phyloP scores from a whole-genome alignment of 2,797 vertebrate species.

The Pangasius krempfi region DNA sequence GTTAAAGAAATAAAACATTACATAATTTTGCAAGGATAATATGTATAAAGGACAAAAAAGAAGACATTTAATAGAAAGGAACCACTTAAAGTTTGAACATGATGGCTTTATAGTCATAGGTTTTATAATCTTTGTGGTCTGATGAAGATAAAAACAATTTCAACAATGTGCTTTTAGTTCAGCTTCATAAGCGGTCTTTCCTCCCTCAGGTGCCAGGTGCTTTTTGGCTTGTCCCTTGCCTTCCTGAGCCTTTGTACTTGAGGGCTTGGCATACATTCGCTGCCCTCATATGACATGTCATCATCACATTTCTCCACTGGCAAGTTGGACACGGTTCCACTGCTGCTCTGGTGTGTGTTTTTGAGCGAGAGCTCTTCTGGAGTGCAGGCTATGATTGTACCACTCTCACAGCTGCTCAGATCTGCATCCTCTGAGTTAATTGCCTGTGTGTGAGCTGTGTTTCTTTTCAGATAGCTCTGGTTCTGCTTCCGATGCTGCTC shows the following conservation, averaged over 20 bases:
- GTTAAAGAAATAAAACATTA: not conserved
- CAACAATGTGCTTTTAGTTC: slow-evolving; percentile 59
- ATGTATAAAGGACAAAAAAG: not conserved
- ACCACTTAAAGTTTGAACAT: not conserved
- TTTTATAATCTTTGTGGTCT: not conserved
- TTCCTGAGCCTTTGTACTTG: slow-evolving; percentile 48
- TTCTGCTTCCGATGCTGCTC: slow-evolving; percentile 83
- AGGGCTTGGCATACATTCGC: slow-evolving; percentile 38
- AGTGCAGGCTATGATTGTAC: slow-evolving; percentile 73
- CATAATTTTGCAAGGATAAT: not conserved
- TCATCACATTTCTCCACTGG: slow-evolving; percentile 41
- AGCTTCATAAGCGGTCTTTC: slow-evolving; percentile 77
- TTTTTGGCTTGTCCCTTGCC: slow-evolving; percentile 67
- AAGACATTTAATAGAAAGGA: not conserved
- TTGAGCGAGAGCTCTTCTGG: slow-evolving; percentile 75
- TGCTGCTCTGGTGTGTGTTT: slow-evolving; percentile 69
- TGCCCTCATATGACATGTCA: slow-evolving; percentile 41
- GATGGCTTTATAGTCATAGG: not conserved
- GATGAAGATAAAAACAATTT: not conserved
- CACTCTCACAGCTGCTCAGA: slow-evolving; percentile 78
- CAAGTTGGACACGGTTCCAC: slow-evolving; percentile 64
- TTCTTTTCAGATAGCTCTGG: slow-evolving; percentile 67
- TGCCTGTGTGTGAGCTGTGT: slow-evolving; percentile 72
- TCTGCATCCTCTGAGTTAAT: slow-evolving; percentile 77
- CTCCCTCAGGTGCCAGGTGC: slow-evolving; percentile 79